Evolutionary conservation across 2,113 vertebrate species (phyloP), one percentile per base, ranked within the genome.

Genomic region (Muscicapa adusta): DNA sequence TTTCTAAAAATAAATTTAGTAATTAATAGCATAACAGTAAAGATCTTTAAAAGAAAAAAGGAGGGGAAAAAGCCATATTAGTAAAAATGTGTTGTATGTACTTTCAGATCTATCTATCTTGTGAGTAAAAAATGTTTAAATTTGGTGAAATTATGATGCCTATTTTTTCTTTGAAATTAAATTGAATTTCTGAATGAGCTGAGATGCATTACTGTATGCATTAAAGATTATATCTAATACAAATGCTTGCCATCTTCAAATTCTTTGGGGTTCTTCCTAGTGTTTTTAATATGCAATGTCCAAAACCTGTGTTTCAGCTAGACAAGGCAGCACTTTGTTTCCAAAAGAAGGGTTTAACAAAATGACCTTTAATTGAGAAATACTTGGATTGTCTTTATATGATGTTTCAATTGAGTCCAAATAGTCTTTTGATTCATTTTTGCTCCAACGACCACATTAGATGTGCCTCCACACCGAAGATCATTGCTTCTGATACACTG

Each of bases 41-140:
- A 95, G 90, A 75, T 90, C 78, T 94, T 96, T 20, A 68, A 84
- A 85, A 89, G 56, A 62, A 89, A 71, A 85, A 96, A 96, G 33
- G 77, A 95, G 88, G 91, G 94, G 95, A 96, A 97, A 97, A 98
- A 98, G 98, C 98, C 98, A 98, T 98, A 98, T 97, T 97, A 98
- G 94, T 97, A 97, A 85, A 95, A 97, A 91, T 76, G 94, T 97
- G 96, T 96, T 93, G 89, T 94, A 92, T 26, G 94, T 97, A 96
- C 96, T 92, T 92, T 91, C 94, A 96, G 90, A 95, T 93, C 77
- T 96, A 79, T 93, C 76, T 92, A 95, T 94, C 96, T 96, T 88
- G 93, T 92, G 65, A 94, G 89, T 96, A 96, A 92, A 96, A 91
- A 80, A 82, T 77, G 65, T 91, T 97, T 75, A 89, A 94, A 94